A percentile compares a stretch with the other conserved stretches of the same genome.
Conservation (phyloP, 2,888 invertebrate species). For the Papilio elwesi region DNA sequence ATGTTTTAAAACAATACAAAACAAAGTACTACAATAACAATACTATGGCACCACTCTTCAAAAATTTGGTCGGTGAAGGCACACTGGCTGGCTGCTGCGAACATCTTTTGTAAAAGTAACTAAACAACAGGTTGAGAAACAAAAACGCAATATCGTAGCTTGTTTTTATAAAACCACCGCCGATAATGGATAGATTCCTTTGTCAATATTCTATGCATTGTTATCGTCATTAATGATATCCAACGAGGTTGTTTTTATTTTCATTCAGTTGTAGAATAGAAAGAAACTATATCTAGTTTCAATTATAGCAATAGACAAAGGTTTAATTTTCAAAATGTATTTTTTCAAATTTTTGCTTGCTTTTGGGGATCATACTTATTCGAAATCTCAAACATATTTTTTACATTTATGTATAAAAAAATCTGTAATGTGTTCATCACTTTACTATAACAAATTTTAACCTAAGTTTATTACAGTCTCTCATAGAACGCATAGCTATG, state of each 20-base stretch:
- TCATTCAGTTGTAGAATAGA: too few species aligned
- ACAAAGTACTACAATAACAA: constrained; percentile 20
- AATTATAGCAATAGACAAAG: too few species aligned
- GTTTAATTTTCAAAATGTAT: too few species aligned
- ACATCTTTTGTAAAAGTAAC: constrained; percentile 20
- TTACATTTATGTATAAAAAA: too few species aligned
- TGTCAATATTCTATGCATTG: background rate
- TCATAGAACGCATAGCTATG: background rate
- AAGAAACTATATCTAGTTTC: too few species aligned
- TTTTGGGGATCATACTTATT: too few species aligned
- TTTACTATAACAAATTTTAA: background rate
- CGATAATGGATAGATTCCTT: background rate
- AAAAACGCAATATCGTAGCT: background rate
- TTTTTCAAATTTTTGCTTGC: too few species aligned
- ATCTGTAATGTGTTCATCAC: too few species aligned
- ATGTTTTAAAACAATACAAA: constrained; percentile 13
- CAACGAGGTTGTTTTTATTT: too few species aligned
- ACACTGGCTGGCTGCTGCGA: constrained; percentile 14
- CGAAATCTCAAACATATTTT: too few species aligned
- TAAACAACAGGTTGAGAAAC: constrained; percentile 19
- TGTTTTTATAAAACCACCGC: background rate
- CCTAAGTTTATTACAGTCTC: background rate
- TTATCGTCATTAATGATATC: too few species aligned
- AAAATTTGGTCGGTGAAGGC: constrained; percentile 15
- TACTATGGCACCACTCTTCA: constrained; percentile 20